Percentiles rank a stretch among this genome's conserved stretches.
Conservation (phyloP, 2,888 invertebrate genomes). For the Lepidochrysops patricia region DNA sequence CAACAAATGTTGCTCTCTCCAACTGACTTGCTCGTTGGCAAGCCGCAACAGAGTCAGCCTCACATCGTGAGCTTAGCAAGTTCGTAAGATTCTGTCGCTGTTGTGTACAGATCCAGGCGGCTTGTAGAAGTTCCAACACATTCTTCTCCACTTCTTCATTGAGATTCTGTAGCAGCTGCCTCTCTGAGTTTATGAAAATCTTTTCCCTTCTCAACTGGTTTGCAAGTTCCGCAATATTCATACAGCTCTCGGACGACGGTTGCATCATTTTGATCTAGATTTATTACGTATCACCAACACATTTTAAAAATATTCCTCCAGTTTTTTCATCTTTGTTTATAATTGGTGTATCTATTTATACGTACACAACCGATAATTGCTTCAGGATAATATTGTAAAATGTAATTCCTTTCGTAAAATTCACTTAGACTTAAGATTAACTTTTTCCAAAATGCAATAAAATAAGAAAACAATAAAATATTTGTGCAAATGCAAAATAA, state of each 20-base stretch:
- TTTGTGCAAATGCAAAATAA: conserved; percentile 24
- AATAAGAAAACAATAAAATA: neutral
- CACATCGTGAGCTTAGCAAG: conserved; percentile 82
- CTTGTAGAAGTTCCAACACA: conserved; percentile 75
- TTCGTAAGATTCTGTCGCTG: conserved; percentile 87
- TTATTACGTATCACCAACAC: conserved; percentile 33
- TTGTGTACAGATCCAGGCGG: conserved; percentile 91
- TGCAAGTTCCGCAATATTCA: conserved; percentile 67
- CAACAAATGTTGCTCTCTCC: conserved; percentile 78
- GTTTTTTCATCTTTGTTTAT: conserved; percentile 25
- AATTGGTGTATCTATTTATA: neutral
- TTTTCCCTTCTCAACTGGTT: conserved; percentile 87
- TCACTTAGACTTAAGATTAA: neutral
- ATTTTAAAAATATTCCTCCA: conserved; percentile 27
- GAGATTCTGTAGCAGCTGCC: conserved; percentile 83
- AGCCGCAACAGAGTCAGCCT: conserved; percentile 83
- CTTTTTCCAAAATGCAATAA: neutral
- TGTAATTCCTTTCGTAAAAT: neutral
- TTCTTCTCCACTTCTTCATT: conserved; percentile 80
- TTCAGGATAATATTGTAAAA: neutral
- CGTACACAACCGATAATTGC: neutral
- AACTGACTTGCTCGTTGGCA: conserved; percentile 76
- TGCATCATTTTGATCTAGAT: conserved; percentile 54
- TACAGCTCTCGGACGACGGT: conserved; percentile 62
- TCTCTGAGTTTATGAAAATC: conserved; percentile 89